Percentiles rank a stretch among this genome's conserved stretches.
Conservation (phyloP, 2,888 invertebrate species). For the Antitype chi region DNA sequence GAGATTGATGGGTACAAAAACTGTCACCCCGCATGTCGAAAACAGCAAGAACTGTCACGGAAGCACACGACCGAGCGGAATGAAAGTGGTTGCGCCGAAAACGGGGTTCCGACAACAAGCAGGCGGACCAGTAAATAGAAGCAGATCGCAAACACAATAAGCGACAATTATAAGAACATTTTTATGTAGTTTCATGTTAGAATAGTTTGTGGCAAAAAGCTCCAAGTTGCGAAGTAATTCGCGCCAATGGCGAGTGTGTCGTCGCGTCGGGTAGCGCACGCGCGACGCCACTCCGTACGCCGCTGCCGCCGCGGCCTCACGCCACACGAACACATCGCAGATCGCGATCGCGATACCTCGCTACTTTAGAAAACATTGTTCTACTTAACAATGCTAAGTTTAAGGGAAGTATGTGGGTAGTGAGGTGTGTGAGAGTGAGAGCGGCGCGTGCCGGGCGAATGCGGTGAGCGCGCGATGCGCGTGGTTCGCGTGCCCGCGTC, state of each 20-base stretch:
- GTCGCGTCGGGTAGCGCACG: slow-evolving; percentile 81
- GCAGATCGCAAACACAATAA: slow-evolving; percentile 31
- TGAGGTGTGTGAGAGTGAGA: slow-evolving; percentile 53
- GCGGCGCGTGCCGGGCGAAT: slow-evolving; percentile 61
- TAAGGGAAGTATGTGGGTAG: slow-evolving; percentile 44
- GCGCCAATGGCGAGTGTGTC: slow-evolving; percentile 68
- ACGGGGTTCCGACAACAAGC: not conserved
- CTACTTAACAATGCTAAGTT: slow-evolving; percentile 47
- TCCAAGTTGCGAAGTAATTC: slow-evolving; percentile 68
- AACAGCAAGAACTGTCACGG: not conserved
- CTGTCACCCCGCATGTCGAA: slow-evolving; percentile 2
- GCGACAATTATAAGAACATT: slow-evolving; percentile 40
- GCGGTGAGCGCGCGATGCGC: slow-evolving; percentile 85
- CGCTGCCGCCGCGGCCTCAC: slow-evolving; percentile 82
- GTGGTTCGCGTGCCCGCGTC: slow-evolving; percentile 77
- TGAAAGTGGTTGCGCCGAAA: not conserved
- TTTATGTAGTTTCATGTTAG: slow-evolving; percentile 42
- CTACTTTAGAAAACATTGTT: slow-evolving; percentile 52
- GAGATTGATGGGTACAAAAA: slow-evolving; percentile 14
- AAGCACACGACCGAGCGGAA: not conserved
- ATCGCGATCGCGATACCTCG: slow-evolving; percentile 76
- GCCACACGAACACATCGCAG: slow-evolving; percentile 71
- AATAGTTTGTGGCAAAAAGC: slow-evolving; percentile 62
- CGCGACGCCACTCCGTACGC: slow-evolving; percentile 86
- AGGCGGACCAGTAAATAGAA: slow-evolving; percentile 7